These are phyloP conservation scores for Drosophila neonasuta DNA, from an alignment of 2,888 invertebrate genomes.

Conservation along the genomic window DNA sequence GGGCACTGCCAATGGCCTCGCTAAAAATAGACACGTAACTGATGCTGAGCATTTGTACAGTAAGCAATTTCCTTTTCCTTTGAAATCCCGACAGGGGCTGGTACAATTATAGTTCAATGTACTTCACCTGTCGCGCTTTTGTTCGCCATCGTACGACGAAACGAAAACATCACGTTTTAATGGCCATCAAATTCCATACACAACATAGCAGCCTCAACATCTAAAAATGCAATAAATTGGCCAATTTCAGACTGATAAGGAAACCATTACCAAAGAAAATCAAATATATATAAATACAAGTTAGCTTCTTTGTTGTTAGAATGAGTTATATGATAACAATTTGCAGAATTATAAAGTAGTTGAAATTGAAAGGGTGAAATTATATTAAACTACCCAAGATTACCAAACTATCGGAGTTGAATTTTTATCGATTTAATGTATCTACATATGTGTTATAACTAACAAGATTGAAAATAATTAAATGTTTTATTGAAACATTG, in stretches of 20 bases:
- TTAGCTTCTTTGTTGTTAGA: too few relatives aligned
- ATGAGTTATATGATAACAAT: too few relatives aligned
- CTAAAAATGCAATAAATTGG: constrained; percentile 41
- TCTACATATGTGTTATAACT: too few relatives aligned
- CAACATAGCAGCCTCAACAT: constrained; percentile 17
- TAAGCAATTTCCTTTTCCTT: constrained; percentile 63
- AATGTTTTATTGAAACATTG: too few relatives aligned
- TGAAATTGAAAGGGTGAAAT: too few relatives aligned
- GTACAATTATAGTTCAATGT: constrained; percentile 50
- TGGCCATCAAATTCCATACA: constrained; percentile 29
- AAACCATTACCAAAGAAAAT: constrained; percentile 4
- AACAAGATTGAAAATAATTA: too few relatives aligned
- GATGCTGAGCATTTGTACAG: constrained; percentile 45
- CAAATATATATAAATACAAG: too few relatives aligned
- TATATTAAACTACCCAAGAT: too few relatives aligned
- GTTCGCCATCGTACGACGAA: constrained; percentile 18
- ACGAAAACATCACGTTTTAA: constrained; percentile 41
- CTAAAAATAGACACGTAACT: constrained; percentile 50
- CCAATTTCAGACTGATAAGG: constrained; percentile 21
- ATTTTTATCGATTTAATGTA: too few relatives aligned
- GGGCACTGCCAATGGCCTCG: constrained; percentile 24
- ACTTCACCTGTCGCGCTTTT: constrained; percentile 49
- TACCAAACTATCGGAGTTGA: too few relatives aligned
- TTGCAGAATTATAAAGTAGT: too few relatives aligned
- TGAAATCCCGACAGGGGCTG: constrained; percentile 29